Evolutionary conservation across 1,140 invertebrate genomes (phyloP).

Genomic region (Alviniconcha marisindica): DNA sequence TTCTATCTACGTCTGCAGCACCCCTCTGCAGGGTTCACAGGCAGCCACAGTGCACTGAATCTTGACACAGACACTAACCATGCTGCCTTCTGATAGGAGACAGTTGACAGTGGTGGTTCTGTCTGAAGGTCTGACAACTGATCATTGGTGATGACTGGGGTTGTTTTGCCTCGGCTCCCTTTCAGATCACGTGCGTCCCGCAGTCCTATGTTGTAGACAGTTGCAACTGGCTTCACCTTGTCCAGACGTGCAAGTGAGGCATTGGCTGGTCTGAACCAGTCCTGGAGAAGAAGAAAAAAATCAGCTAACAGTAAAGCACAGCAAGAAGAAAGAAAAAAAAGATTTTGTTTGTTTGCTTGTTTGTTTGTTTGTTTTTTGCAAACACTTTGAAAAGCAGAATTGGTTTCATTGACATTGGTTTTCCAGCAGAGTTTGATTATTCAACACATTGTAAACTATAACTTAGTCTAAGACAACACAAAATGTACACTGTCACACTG

Average conservation of each 20-base stretch:
- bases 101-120: slow-evolving; percentile 50
- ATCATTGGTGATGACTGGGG: slow-evolving; percentile 19
- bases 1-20: too few relatives aligned
- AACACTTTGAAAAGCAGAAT: neutral
- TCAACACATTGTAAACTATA: too few relatives aligned
- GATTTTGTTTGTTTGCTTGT: too few relatives aligned
- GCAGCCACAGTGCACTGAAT: too few relatives aligned
- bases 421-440: too few relatives aligned
- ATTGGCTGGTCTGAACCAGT: slow-evolving; percentile 60
- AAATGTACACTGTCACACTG: too few relatives aligned
- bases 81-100: slow-evolving; percentile 53
- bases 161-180: slow-evolving; percentile 44
- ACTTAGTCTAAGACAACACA: too few relatives aligned
- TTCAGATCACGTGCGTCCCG: slow-evolving; percentile 53
- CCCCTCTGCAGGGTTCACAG: too few relatives aligned
- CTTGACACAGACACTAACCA: slow-evolving; percentile 54
- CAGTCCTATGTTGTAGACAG: slow-evolving; percentile 63
- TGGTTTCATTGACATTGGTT: too few relatives aligned
- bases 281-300: slow-evolving; percentile 46
- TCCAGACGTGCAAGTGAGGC: slow-evolving; percentile 57
- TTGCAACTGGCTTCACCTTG: slow-evolving; percentile 52
- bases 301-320: too few relatives aligned
- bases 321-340: neutral
- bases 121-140: slow-evolving; percentile 43
- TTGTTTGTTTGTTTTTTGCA: too few relatives aligned